Evolutionary conservation across 2,797 vertebrate species (phyloP).

Genomic region (Rhabdomys pumilio): DNA sequence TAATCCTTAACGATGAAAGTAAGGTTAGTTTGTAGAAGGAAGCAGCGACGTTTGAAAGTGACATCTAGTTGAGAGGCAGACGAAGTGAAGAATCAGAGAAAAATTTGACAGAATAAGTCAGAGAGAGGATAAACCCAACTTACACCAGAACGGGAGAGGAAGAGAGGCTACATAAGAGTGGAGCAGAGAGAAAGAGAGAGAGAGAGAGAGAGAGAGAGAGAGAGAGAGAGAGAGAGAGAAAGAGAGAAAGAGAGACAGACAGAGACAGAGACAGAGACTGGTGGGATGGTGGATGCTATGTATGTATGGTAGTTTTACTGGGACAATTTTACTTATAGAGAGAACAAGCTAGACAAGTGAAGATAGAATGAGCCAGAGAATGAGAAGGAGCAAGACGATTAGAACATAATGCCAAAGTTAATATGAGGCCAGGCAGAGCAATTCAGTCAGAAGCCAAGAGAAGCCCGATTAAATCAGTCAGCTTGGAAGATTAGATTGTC

Average conservation of each 20-base stretch:
- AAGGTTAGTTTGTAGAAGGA: background rate
- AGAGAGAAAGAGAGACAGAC: too few relatives aligned
- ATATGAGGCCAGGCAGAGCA: background rate
- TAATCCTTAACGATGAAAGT: background rate
- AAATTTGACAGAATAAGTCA: background rate
- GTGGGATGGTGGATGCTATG: background rate
- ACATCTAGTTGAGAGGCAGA: background rate
- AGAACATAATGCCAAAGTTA: background rate
- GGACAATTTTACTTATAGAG: background rate
- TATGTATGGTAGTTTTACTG: background rate
- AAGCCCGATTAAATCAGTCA: background rate
- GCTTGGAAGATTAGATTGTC: background rate
- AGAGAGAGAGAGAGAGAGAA: too few relatives aligned
- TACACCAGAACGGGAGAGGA: background rate
- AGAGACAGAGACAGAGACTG: too few relatives aligned
- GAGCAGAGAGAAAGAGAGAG: background rate
- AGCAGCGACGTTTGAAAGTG: background rate
- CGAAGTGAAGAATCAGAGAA: background rate
- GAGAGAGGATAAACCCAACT: background rate
- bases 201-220: too few relatives aligned
- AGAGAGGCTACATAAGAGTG: background rate
- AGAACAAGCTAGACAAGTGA: background rate
- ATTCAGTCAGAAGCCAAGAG: background rate
- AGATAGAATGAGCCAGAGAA: background rate
- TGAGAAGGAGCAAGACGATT: background rate